phyloP scores from a whole-genome alignment of 2,113 vertebrate species.

The Brachionichthys hirsutus region DNA sequence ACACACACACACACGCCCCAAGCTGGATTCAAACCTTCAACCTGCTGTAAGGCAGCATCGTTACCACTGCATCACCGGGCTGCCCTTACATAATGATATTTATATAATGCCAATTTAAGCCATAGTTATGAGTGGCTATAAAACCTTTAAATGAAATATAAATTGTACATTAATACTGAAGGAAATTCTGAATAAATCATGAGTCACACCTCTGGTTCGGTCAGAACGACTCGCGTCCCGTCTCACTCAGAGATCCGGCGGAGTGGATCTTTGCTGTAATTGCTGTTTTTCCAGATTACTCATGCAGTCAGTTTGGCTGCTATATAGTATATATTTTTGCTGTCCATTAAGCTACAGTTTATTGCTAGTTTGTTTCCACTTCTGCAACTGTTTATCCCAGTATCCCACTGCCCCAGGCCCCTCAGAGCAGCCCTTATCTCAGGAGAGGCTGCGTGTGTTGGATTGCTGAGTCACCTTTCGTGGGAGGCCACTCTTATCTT shows the following conservation, averaged over 20 bases:
- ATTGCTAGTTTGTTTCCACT: slow-evolving; percentile 5
- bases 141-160: slow-evolving; percentile 53
- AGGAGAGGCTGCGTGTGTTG: slow-evolving; percentile 64
- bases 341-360: slow-evolving; percentile 3
- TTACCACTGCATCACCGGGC: too few species aligned
- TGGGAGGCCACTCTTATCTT: slow-evolving; percentile 77
- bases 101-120: background rate
- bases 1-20: too few species aligned
- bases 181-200: slow-evolving; percentile 72
- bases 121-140: slow-evolving; percentile 12
- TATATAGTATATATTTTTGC: background rate
- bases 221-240: slow-evolving; percentile 51
- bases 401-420: slow-evolving; percentile 57
- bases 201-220: slow-evolving; percentile 50
- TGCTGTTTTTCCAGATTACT: slow-evolving; percentile 3
- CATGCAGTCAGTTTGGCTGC: background rate
- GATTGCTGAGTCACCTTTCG: slow-evolving; percentile 80
- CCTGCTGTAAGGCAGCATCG: too few species aligned
- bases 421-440: slow-evolving; percentile 67
- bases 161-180: slow-evolving; percentile 76
- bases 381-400: slow-evolving; percentile 40
- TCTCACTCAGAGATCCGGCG: slow-evolving; percentile 49
- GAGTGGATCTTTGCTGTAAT: slow-evolving; percentile 23
- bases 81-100: background rate
- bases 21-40: too few species aligned